Base-by-base conservation (phyloP, 2,113 vertebrate species). In the Apus apus region DNA sequence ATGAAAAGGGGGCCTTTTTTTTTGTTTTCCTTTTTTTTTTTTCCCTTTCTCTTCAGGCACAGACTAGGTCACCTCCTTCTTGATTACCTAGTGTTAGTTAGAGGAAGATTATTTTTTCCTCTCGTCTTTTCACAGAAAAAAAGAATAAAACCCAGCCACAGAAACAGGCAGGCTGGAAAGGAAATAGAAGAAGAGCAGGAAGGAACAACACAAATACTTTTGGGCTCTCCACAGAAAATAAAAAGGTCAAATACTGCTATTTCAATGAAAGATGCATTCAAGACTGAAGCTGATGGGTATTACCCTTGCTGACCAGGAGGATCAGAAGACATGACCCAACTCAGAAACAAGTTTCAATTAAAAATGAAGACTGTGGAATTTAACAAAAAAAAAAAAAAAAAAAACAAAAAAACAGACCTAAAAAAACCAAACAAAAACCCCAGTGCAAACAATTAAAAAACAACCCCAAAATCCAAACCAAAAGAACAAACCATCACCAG, bases 121-220 rank as follows among this genome's bases (percentile, higher is more conserved):
- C 83, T 74, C 53, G 25, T 50, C 34, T 88, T 95, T 73, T 67
- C 66, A 40, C 15, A 48, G 81, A 89, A 27, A n/a, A n/a, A 70
- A 85, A 88, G 56, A 88, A 54, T 83, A 86, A 87, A 93, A 58
- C 23, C 71, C 64, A 93, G 87, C 95, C 94, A 88, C 5, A 90
- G n/a, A 89, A 96, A 87, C 15, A 60, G 38, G 40, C 30, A 66
- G 94, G 89, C 81, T 93, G 82, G 23, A 74, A 95, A 77, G 36
- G 56, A 85, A 90, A 83, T 48, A 58, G 11, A 91, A 73, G 32
- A 61, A 73, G 29, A 61, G 26, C 23, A 85, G 66, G 48, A 87
- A 94, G 66, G 67, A 91, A 75, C 21, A 73, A 15, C 34, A 67
- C 13, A 23, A 90, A 87, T 66, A 78, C 77, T 91, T 91, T 71